These are phyloP conservation scores for Ibidorhyncha struthersii DNA, from an alignment of 2,113 vertebrate genomes.

Conservation along the genomic window DNA sequence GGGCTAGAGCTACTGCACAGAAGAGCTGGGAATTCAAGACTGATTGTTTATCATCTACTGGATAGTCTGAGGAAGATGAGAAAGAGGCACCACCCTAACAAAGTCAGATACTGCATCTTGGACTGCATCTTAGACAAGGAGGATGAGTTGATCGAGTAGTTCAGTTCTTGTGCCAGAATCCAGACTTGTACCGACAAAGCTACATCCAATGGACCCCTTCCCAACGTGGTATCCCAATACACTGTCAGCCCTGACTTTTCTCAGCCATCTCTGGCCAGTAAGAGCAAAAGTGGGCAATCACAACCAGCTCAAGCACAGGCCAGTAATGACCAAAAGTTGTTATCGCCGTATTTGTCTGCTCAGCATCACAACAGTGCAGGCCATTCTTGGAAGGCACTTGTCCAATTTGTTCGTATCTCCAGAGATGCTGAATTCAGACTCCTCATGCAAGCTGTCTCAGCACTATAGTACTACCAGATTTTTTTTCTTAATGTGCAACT, in stretches of 20 bases:
- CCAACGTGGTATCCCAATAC: background rate
- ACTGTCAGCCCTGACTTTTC: background rate
- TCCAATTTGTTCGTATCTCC: background rate
- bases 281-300: background rate
- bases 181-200: background rate
- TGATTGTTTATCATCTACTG: background rate
- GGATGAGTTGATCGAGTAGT: background rate
- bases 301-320: background rate
- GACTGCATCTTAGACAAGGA: background rate
- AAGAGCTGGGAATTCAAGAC: background rate
- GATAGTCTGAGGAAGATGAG: background rate
- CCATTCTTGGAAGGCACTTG: background rate
- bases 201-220: background rate
- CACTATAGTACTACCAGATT: background rate
- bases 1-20: background rate
- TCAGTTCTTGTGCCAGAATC: background rate
- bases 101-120: background rate
- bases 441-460: background rate
- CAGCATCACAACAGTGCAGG: rapidly evolving
- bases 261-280: background rate
- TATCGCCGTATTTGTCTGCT: background rate
- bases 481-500: background rate
- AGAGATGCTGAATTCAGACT: background rate
- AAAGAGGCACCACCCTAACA: background rate
- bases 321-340: background rate